Conservation (phyloP, 2,797 vertebrate species). For the Huso huso region DNA sequence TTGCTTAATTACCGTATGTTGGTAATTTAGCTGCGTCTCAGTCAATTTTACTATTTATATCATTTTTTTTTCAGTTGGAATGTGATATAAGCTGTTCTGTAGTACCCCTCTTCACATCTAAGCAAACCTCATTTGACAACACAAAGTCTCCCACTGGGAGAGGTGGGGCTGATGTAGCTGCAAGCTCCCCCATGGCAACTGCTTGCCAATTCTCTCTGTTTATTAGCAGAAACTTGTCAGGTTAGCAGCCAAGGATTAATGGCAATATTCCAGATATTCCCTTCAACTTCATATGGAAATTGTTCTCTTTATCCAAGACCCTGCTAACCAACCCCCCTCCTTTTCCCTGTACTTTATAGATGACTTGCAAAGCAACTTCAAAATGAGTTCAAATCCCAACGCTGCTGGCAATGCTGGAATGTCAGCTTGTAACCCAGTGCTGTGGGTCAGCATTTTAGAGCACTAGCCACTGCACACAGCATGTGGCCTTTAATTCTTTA, state of each 20-base stretch:
- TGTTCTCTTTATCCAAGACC: slow-evolving; percentile 49
- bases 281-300: slow-evolving; percentile 57
- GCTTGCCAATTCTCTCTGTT: slow-evolving; percentile 33
- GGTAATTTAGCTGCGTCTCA: background rate
- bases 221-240: slow-evolving; percentile 44
- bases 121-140: slow-evolving; percentile 33
- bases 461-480: slow-evolving; percentile 29
- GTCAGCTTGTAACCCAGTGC: slow-evolving; percentile 26
- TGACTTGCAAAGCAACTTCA: slow-evolving; percentile 49
- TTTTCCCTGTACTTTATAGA: slow-evolving; percentile 43
- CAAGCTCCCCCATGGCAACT: slow-evolving; percentile 30
- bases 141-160: slow-evolving; percentile 37
- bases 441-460: slow-evolving; percentile 23
- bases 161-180: slow-evolving; percentile 33
- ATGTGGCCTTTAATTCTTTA: slow-evolving; percentile 38
- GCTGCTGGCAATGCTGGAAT: slow-evolving; percentile 36
- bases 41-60: background rate
- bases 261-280: slow-evolving; percentile 57
- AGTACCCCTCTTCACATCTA: slow-evolving; percentile 31
- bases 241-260: slow-evolving; percentile 51
- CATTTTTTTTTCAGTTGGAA: background rate
- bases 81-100: slow-evolving; percentile 22
- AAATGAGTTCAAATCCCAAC: slow-evolving; percentile 54
- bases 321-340: slow-evolving; percentile 22
- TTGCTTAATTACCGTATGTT: background rate